Base-by-base conservation (phyloP, 1,140 invertebrate species). In the Yoshiicerus persimilis region DNA sequence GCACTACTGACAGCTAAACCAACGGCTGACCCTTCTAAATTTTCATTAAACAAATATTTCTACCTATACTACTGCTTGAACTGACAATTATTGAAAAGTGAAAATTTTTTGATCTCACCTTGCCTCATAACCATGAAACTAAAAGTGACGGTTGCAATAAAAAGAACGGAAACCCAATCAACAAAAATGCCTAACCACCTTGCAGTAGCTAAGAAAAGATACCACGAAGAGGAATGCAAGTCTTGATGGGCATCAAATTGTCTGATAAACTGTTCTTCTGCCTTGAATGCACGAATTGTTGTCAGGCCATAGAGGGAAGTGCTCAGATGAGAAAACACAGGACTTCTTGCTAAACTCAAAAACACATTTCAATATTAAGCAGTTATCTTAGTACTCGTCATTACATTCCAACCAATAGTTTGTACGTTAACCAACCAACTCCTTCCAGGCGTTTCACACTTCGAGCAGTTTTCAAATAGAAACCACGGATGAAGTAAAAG, bases 1-100 rank as follows among this genome's bases (percentile, higher is more conserved):
- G 96, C 95, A 90, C 97, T 96, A 2, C 96, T 96, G 70, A 98
- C 95, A 1, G 96, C 96, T 70, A 98, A 91, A 20, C 97, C 97
- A 6, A 97, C 96, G 87, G 95, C 94, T 0, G 96, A 96, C 13
- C 94, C 95, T 16, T 32, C 87, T 88, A 41, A 34, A 11, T 0
- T 87, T 5, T 39, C 8, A 6, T 62, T 86, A 25, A n/a, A 64
- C 36, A 20, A 6, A 3, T 10, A 25, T 32, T 77, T 77, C n/a
- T 20, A 34, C 1, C 32, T 2, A 34, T 20, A n/a, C n/a, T n/a
- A n/a, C n/a, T n/a, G n/a, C n/a, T n/a, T n/a, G n/a, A n/a, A n/a
- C n/a, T n/a, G n/a, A n/a, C n/a, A n/a, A n/a, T n/a, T n/a, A n/a
- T n/a, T n/a, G n/a, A n/a, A n/a, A n/a, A n/a, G n/a, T n/a, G n/a